A percentile compares a stretch with the other conserved stretches of the same genome.
These are phyloP conservation scores for Dendrolimus punctatus DNA, from an alignment of 1,140 invertebrate species.

Conservation along the genomic window DNA sequence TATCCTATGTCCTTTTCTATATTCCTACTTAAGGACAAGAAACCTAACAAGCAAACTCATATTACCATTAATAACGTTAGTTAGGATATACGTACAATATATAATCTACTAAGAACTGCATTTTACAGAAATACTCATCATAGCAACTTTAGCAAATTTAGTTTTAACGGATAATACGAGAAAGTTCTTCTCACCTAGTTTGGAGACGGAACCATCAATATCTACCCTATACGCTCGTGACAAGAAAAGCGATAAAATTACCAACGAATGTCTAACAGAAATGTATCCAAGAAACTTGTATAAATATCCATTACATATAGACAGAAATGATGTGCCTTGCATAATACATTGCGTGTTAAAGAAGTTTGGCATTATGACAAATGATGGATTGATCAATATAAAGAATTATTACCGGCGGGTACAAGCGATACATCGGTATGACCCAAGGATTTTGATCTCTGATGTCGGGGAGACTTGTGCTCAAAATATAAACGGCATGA, in stretches of 20 bases:
- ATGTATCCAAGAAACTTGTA: constrained; percentile 61
- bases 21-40: too few relatives aligned
- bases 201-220: constrained; percentile 48
- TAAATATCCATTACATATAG: constrained; percentile 50
- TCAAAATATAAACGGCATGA: constrained; percentile 57
- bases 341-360: constrained; percentile 60
- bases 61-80: too few relatives aligned
- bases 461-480: constrained; percentile 61
- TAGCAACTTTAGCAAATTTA: constrained; percentile 16
- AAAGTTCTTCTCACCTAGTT: constrained; percentile 40
- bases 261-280: constrained; percentile 49
- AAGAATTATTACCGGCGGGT: constrained; percentile 56
- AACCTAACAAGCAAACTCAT: too few relatives aligned
- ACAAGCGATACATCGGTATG: constrained; percentile 53
- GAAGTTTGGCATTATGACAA: constrained; percentile 61
- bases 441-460: constrained; percentile 58
- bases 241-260: constrained; percentile 47
- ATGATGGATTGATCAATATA: constrained; percentile 55
- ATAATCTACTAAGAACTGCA: too few relatives aligned
- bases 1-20: too few relatives aligned
- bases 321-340: constrained; percentile 55
- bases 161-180: constrained; percentile 25
- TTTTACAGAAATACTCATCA: constrained; percentile 42
- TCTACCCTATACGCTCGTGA: constrained; percentile 56
- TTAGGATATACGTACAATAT: too few relatives aligned